Conservation (phyloP, 2,113 vertebrate species). For the Pituophis catenifer region DNA sequence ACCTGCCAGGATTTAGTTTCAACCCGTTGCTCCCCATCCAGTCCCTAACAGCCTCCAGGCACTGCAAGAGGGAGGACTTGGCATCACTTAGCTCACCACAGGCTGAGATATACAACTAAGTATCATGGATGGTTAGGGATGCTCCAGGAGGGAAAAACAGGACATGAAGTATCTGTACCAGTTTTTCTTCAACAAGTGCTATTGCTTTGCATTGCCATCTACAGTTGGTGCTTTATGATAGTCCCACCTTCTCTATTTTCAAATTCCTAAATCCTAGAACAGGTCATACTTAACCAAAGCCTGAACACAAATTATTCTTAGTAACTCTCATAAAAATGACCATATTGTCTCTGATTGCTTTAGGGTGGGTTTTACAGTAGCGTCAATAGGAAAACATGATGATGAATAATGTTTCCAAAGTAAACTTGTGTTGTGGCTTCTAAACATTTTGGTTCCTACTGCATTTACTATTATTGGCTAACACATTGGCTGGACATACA, state of each 20-base stretch:
- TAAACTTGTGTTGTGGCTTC: neutral
- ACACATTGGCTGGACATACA: neutral
- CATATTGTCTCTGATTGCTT: neutral
- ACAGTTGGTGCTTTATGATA: neutral
- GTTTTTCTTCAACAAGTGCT: neutral
- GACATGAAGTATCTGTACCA: neutral
- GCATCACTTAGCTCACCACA: too few relatives aligned
- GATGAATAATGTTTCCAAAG: neutral
- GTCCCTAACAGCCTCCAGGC: too few relatives aligned
- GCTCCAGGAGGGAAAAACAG: neutral
- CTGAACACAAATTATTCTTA: neutral
- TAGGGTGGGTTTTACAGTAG: neutral
- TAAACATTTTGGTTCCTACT: neutral
- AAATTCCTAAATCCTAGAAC: neutral
- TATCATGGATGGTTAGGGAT: neutral
- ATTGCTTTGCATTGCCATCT: neutral
- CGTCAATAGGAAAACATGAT: neutral
- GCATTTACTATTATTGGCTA: neutral
- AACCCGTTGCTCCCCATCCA: too few relatives aligned
- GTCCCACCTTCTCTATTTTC: neutral
- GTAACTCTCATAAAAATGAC: neutral
- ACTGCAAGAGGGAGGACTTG: too few relatives aligned
- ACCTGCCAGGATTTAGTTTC: too few relatives aligned
- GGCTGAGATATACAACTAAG: too few relatives aligned
- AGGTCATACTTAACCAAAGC: neutral